A percentile compares a stretch with the other conserved stretches of the same genome.
Evolutionary conservation across 2,113 vertebrate genomes (phyloP).

Genomic region (Tor tambroides): DNA sequence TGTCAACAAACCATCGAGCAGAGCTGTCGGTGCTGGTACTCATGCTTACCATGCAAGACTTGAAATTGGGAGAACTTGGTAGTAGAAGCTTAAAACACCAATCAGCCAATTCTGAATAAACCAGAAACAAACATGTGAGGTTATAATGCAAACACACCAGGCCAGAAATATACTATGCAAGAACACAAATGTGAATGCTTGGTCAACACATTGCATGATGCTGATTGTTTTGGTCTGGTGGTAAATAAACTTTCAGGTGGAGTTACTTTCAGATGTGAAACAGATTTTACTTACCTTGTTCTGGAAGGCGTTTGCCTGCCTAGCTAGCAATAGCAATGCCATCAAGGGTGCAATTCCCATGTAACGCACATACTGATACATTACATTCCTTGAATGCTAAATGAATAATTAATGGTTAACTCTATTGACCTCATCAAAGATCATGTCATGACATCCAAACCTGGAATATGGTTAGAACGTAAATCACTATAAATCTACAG

Average conservation of each 20-base stretch:
- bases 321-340: neutral
- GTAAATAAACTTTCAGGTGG: neutral
- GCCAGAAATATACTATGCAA: neutral
- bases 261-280: neutral
- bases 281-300: neutral
- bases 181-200: neutral
- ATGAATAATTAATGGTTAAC: neutral
- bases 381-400: constrained; percentile 16
- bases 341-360: neutral
- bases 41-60: neutral
- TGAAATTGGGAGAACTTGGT: neutral
- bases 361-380: neutral
- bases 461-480: neutral
- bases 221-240: neutral
- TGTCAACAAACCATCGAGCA: neutral
- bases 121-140: neutral
- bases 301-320: neutral
- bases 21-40: neutral
- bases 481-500: neutral
- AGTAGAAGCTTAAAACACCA: neutral
- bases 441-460: constrained; percentile 26
- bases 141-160: neutral
- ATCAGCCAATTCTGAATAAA: neutral
- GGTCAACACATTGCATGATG: neutral
- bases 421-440: neutral